These are phyloP conservation scores for Epinephelus malabaricus DNA, from an alignment of 2,797 vertebrate species.

Conservation along the genomic window DNA sequence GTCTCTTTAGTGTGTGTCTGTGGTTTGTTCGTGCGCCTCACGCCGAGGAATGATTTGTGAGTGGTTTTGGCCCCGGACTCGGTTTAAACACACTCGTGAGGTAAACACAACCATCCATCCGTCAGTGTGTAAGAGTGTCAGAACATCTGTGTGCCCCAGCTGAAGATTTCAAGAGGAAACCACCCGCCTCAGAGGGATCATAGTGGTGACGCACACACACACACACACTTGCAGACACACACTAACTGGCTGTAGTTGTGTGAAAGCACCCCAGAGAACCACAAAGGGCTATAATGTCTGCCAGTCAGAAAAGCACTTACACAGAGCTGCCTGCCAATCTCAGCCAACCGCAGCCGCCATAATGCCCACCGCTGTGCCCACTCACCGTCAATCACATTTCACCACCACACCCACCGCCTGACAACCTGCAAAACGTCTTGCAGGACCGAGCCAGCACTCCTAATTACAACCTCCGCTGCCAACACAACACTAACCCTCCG, in stretches of 20 bases:
- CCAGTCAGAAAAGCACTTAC: slow-evolving; percentile 70
- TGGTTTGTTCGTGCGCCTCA: slow-evolving; percentile 14
- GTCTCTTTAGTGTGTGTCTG: slow-evolving; percentile 15
- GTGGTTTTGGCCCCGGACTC: slow-evolving; percentile 19
- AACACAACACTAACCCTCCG: slow-evolving; percentile 27
- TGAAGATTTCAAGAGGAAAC: slow-evolving; percentile 48
- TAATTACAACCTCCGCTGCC: slow-evolving; percentile 61
- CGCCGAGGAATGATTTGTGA: slow-evolving; percentile 32
- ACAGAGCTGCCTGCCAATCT: slow-evolving; percentile 74
- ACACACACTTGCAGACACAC: slow-evolving; percentile 21
- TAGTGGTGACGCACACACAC: slow-evolving; percentile 20
- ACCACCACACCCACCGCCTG: slow-evolving; percentile 57
- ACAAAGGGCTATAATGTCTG: slow-evolving; percentile 63
- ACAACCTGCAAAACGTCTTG: slow-evolving; percentile 69
- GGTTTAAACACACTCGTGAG: slow-evolving; percentile 61
- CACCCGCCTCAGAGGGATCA: slow-evolving; percentile 45
- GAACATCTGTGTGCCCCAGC: slow-evolving; percentile 49
- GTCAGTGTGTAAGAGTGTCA: slow-evolving; percentile 32
- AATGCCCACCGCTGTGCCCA: slow-evolving; percentile 68
- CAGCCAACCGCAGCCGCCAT: slow-evolving; percentile 58
- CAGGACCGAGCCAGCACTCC: slow-evolving; percentile 38
- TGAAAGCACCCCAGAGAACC: slow-evolving; percentile 64
- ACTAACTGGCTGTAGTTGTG: slow-evolving; percentile 44
- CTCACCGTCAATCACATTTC: slow-evolving; percentile 71
- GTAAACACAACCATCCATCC: slow-evolving; percentile 58